These are phyloP conservation scores for Amphipoea lucens DNA, from an alignment of 2,888 invertebrate species.

Conservation along the genomic window DNA sequence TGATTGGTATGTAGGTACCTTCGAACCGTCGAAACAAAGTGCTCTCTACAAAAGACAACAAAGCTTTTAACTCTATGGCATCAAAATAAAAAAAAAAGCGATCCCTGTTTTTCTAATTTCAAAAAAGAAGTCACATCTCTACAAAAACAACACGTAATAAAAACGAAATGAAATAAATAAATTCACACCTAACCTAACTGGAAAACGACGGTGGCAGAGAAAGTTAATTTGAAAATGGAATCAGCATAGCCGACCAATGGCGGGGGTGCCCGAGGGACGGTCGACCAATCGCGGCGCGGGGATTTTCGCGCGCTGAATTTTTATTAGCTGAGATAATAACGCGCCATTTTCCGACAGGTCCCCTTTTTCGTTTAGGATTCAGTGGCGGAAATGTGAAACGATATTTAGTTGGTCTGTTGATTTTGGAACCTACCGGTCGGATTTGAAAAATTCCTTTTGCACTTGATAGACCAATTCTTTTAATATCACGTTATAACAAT, in stretches of 20 bases:
- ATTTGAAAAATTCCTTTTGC: too few species aligned
- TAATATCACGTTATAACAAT: too few species aligned
- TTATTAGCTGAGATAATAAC: slow-evolving; percentile 90
- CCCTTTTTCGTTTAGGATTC: slow-evolving; percentile 81
- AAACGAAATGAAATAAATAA: slow-evolving; percentile 83
- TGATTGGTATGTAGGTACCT: too few species aligned
- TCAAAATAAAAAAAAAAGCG: neutral
- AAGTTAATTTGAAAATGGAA: slow-evolving; percentile 91
- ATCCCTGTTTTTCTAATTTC: neutral
- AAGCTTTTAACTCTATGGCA: neutral
- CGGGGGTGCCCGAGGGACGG: slow-evolving; percentile 80
- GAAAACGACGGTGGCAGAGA: slow-evolving; percentile 85
- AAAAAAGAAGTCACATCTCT: slow-evolving; percentile 58
- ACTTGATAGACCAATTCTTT: too few species aligned
- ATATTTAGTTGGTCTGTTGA: neutral
- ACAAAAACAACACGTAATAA: slow-evolving; percentile 73
- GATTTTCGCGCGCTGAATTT: slow-evolving; percentile 90
- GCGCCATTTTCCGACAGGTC: slow-evolving; percentile 88
- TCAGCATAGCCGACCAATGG: slow-evolving; percentile 87
- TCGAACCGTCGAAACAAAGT: neutral
- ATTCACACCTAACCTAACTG: slow-evolving; percentile 79
- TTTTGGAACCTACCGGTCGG: neutral
- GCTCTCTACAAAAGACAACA: neutral
- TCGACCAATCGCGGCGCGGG: slow-evolving; percentile 81
- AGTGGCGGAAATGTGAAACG: slow-evolving; percentile 46